Evolutionary conservation across 1,140 invertebrate species (phyloP), one percentile per base, ranked within the genome.

Genomic region (Galendromus occidentalis): DNA sequence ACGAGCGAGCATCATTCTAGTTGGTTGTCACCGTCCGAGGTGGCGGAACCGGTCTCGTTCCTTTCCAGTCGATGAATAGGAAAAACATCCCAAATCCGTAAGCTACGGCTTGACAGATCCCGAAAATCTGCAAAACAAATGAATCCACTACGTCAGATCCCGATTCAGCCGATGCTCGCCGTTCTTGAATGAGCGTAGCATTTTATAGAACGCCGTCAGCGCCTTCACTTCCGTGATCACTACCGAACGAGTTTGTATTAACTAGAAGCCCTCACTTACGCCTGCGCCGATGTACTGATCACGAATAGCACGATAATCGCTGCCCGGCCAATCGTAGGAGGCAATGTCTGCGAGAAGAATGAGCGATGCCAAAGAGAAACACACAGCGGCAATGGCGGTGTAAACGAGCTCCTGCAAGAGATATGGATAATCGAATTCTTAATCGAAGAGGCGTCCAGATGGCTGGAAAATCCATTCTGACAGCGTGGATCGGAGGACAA

Each of bases 311-410:
- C 51, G 25, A 25, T 59, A 59, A 33, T 59, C 51, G 14, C 51
- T 59, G 1, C 51, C 51, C 14, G 51, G 51, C 51, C 51, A 59
- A 33, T 59, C 51, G 51, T 59, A 59, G 12, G 51, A 59, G 33
- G 14, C 22, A 33, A 59, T 59, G 51, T 59, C 51, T 20, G 51
- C 51, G 14, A 59, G 51, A 25, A 59, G 51, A 25, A 59, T 25
- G 14, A 59, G 17, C 22, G 51, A 59, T 59, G 51, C 51, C 12
- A 59, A 25, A 25, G 51, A 25, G 51, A 59, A 59, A 33, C 51
- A 59, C 17, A 59, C 51, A 25, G 51, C 51, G 14, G 51, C 51
- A 22, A 59, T 59, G 51, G 51, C 51, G 1, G 51, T 59, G 33
- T 59, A 59, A 59, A 59, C 33, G 33, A 59, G 51, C 22, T 59